phyloP scores from a whole-genome alignment of 1,140 invertebrate genomes.

The Neuroterus valhalla region DNA sequence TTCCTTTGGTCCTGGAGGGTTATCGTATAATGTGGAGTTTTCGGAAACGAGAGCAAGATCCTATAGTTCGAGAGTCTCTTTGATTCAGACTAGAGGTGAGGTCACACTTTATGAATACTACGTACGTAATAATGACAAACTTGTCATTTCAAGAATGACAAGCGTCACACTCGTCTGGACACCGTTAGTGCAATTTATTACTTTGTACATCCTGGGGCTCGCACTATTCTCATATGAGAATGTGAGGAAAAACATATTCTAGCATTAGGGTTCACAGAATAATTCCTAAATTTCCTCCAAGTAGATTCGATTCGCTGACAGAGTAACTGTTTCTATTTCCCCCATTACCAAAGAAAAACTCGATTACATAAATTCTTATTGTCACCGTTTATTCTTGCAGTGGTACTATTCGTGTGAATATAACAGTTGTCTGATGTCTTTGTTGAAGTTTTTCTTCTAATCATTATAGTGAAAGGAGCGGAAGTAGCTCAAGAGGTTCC shows the following conservation, averaged over 20 bases:
- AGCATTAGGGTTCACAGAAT: constrained; percentile 19
- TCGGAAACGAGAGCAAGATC: constrained; percentile 46
- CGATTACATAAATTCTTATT: neutral
- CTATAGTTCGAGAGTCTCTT: constrained; percentile 44
- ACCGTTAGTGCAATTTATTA: constrained; percentile 59
- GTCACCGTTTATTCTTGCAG: neutral
- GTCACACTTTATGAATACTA: constrained; percentile 44
- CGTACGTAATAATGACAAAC: constrained; percentile 56
- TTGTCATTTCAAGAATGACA: constrained; percentile 53
- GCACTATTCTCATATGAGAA: constrained; percentile 52
- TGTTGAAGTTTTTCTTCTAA: no score
- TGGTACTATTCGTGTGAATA: neutral
- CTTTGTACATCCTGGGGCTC: constrained; percentile 55
- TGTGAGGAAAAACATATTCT: constrained; percentile 31
- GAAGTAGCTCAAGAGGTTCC: no score
- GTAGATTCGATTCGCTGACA: neutral
- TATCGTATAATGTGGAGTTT: constrained; percentile 43
- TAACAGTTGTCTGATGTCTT: neutral
- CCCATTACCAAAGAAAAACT: neutral
- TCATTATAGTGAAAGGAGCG: no score
- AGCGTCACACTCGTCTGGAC: constrained; percentile 47
- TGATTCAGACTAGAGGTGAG: constrained; percentile 48
- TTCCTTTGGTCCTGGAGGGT: constrained; percentile 35
- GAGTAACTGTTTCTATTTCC: constrained; percentile 20
- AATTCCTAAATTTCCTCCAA: constrained; percentile 23